phyloP scores from a whole-genome alignment of 1,140 invertebrate genomes.

The Drosophila simulans region DNA sequence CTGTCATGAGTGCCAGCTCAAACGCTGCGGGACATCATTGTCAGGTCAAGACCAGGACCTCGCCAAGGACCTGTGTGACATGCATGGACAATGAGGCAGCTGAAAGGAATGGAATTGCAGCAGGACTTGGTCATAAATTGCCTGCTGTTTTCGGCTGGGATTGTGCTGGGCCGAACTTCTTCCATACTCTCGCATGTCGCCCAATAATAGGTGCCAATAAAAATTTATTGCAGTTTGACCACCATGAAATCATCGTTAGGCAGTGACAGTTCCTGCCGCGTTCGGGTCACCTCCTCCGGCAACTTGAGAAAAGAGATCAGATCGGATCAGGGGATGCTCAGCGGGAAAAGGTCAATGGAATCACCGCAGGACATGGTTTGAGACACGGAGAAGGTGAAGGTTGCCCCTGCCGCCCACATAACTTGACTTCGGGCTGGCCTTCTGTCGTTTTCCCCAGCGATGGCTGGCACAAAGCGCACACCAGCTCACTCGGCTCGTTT shows the following conservation, averaged over 20 bases:
- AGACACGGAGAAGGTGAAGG: slow-evolving; percentile 1
- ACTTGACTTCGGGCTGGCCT: slow-evolving; percentile 66
- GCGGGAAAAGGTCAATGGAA: slow-evolving; percentile 69
- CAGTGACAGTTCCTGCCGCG: slow-evolving; percentile 37
- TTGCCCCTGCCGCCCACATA: slow-evolving; percentile 34
- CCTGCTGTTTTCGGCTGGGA: slow-evolving; percentile 22
- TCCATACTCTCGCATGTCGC: slow-evolving; percentile 25
- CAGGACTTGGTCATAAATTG: slow-evolving; percentile 68
- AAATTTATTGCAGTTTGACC: slow-evolving; percentile 84
- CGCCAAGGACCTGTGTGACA: slow-evolving; percentile 61
- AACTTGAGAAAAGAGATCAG: slow-evolving; percentile 18
- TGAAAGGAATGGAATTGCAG: slow-evolving; percentile 45
- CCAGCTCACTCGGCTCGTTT: slow-evolving; percentile 69
- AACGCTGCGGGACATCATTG: slow-evolving; percentile 55
- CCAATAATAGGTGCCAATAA: slow-evolving; percentile 78
- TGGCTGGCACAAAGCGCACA: slow-evolving; percentile 48
- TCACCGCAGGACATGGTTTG: slow-evolving; percentile 42
- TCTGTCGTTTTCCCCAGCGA: slow-evolving; percentile 34
- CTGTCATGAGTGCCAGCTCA: slow-evolving; percentile 62
- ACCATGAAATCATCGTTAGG: slow-evolving; percentile 84
- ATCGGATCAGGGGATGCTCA: slow-evolving; percentile 33
- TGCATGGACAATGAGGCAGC: slow-evolving; percentile 61
- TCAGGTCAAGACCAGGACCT: slow-evolving; percentile 49
- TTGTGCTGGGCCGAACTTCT: slow-evolving; percentile 26
- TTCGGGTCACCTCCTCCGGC: slow-evolving; percentile 21